Evolutionary conservation across 2,797 vertebrate genomes (phyloP).

Genomic region (Bryconaethiops microstoma): DNA sequence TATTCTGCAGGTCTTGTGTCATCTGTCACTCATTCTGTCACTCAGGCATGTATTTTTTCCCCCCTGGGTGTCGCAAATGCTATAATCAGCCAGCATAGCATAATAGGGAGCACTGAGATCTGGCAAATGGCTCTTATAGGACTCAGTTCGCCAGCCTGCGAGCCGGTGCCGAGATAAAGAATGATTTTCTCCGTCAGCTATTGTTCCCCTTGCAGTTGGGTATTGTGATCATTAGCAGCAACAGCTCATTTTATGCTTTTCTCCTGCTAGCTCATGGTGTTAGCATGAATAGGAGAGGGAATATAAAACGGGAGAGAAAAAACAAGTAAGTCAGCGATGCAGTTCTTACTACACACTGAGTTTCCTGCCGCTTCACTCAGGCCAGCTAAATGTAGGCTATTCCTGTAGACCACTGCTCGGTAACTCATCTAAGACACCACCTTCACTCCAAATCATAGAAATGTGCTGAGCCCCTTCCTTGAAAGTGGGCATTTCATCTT

Average conservation of each 20-base stretch:
- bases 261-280: slow-evolving; percentile 1
- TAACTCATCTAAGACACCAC: neutral
- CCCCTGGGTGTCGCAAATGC: slow-evolving; percentile 20
- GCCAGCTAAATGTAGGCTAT: no score
- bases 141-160: slow-evolving; percentile 34
- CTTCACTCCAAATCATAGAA: neutral
- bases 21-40: slow-evolving; percentile 36
- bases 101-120: slow-evolving; percentile 24
- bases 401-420: neutral
- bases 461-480: neutral
- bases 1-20: slow-evolving; percentile 8
- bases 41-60: slow-evolving; percentile 29
- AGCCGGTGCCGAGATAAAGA: slow-evolving; percentile 35
- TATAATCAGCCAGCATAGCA: slow-evolving; percentile 36
- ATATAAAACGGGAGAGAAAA: neutral
- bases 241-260: slow-evolving; percentile 12
- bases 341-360: neutral
- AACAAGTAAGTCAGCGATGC: neutral
- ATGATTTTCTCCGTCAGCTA: slow-evolving; percentile 16
- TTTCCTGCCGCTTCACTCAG: neutral
- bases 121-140: slow-evolving; percentile 35
- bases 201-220: slow-evolving; percentile 25
- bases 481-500: slow-evolving; percentile 19
- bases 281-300: neutral
- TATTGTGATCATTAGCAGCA: slow-evolving; percentile 22